Percentiles rank a stretch among this genome's conserved stretches.
phyloP scores from a whole-genome alignment of 2,113 vertebrate genomes.

The Herpetotheres cachinnans region DNA sequence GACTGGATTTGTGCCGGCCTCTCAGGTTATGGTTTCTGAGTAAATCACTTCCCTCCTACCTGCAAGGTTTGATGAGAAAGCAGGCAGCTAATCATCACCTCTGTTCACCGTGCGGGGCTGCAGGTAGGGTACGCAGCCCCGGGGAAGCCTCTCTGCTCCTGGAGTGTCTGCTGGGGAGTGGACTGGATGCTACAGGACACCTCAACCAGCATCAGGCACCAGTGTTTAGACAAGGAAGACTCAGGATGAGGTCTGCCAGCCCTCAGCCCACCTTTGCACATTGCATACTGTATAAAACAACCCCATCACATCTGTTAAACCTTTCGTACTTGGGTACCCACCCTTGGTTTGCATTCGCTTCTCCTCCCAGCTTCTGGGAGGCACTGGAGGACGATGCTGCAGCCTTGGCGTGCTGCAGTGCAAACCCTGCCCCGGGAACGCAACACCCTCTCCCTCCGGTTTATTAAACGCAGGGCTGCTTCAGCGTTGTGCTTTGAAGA shows the following conservation, averaged over 20 bases:
- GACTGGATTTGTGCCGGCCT: background rate
- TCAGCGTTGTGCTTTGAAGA: background rate
- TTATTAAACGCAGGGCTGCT: background rate
- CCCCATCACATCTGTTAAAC: too few species aligned
- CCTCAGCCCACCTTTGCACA: background rate
- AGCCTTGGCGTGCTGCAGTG: background rate
- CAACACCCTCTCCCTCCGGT: background rate
- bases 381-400: background rate
- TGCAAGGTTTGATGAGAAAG: background rate
- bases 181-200: background rate
- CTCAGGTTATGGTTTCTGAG: background rate
- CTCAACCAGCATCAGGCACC: background rate
- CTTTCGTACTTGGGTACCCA: background rate
- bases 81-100: background rate
- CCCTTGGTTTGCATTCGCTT: background rate
- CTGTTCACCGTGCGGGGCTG: background rate
- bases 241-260: background rate
- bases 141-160: background rate
- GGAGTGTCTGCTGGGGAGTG: background rate
- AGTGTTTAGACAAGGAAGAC: background rate
- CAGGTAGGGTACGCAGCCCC: too few species aligned
- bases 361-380: background rate
- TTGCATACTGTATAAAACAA: fast-evolving
- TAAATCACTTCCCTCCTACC: background rate
- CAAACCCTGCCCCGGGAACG: background rate